phyloP scores from a whole-genome alignment of 2,888 invertebrate species.

The Trypoxylon attenuatum region DNA sequence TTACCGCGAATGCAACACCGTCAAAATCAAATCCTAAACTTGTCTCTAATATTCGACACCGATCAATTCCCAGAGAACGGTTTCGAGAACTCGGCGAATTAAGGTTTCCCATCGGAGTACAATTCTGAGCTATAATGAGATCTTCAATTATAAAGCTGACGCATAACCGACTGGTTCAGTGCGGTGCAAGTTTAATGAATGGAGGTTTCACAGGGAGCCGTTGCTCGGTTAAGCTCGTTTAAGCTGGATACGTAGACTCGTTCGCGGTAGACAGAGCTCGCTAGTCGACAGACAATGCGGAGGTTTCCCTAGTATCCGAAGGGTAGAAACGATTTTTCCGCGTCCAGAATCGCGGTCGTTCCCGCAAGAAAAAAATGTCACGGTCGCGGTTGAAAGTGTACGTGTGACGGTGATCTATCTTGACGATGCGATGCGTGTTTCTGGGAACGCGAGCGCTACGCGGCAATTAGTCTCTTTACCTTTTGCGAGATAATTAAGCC shows the following conservation, averaged over 20 bases:
- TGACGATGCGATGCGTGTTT: neutral
- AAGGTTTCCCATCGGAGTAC: slow-evolving; percentile 7
- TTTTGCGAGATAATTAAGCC: neutral
- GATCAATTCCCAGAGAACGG: slow-evolving; percentile 31
- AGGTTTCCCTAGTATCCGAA: too few species aligned
- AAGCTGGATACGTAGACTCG: slow-evolving; percentile 27
- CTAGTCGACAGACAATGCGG: too few species aligned
- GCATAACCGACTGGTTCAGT: slow-evolving; percentile 48
- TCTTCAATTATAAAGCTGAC: slow-evolving; percentile 44
- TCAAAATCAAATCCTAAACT: too few species aligned
- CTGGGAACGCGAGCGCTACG: slow-evolving; percentile 7
- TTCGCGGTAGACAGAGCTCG: too few species aligned
- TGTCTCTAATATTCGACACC: too few species aligned
- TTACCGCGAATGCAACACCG: too few species aligned
- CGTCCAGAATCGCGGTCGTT: too few species aligned
- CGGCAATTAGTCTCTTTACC: slow-evolving; percentile 6
- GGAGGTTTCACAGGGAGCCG: slow-evolving; percentile 43
- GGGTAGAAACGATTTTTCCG: too few species aligned
- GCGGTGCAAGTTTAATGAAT: slow-evolving; percentile 44
- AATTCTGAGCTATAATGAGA: slow-evolving; percentile 46
- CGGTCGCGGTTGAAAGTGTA: too few species aligned
- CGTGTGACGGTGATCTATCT: too few species aligned
- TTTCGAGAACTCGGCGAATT: slow-evolving; percentile 37
- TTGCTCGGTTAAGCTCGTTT: slow-evolving; percentile 28
- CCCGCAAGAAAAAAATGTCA: too few species aligned